Evolutionary conservation across 2,888 invertebrate species (phyloP).

Genomic region (Nowickia ferox): DNA sequence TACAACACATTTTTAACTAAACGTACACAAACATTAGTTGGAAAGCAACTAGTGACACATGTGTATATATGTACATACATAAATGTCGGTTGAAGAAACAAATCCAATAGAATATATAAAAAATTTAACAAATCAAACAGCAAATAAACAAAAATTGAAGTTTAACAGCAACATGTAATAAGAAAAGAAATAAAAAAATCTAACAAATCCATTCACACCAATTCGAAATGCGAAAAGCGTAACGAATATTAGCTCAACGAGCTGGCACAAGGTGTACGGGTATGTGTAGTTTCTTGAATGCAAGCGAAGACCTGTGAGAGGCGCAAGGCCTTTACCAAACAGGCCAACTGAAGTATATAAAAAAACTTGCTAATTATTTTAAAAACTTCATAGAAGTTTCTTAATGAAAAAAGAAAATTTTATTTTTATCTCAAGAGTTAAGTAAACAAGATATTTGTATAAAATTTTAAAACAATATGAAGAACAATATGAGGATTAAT

Average conservation of each 20-base stretch:
- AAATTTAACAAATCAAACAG: constrained; percentile 57
- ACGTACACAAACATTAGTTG: constrained; percentile 29
- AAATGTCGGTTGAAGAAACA: constrained; percentile 13
- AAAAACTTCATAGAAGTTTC: too few species aligned
- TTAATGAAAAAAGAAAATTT: too few species aligned
- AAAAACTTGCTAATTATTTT: too few species aligned
- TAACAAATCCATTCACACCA: constrained; percentile 61
- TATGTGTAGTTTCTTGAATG: not conserved
- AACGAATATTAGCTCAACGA: constrained; percentile 71
- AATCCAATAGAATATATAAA: constrained; percentile 40
- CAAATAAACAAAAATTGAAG: constrained; percentile 56
- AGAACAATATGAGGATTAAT: too few species aligned
- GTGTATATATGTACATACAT: not conserved
- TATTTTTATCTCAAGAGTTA: too few species aligned
- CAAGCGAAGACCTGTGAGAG: not conserved
- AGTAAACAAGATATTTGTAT: too few species aligned
- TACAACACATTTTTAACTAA: constrained; percentile 18
- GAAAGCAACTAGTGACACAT: constrained; percentile 48
- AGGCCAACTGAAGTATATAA: not conserved
- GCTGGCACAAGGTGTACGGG: constrained; percentile 42
- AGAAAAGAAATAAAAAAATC: constrained; percentile 15
- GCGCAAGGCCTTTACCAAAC: not conserved
- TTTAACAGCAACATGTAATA: constrained; percentile 32
- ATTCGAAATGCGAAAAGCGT: constrained; percentile 69
- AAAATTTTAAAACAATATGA: too few species aligned